A percentile compares a stretch with the other conserved stretches of the same genome.
phyloP scores from a whole-genome alignment of 2,888 invertebrate species.

The Papilio demoleus region DNA sequence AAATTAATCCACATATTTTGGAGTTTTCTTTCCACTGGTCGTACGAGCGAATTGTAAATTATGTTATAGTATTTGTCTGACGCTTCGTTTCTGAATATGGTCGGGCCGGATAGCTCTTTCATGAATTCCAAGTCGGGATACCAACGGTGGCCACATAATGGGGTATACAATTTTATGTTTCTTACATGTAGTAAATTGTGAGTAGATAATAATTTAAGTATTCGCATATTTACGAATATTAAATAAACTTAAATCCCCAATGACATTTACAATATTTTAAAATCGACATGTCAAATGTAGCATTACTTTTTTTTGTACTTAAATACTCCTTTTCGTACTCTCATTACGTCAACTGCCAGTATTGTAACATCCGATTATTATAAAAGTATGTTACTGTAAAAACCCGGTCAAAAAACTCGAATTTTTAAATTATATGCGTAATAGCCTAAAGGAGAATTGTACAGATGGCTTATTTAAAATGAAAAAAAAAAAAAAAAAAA shows the following conservation, averaged over 20 bases:
- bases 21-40: constrained; percentile 83
- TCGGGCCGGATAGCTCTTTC: constrained; percentile 80
- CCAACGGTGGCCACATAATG: constrained; percentile 77
- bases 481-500: no score
- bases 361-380: no score
- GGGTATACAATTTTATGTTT: constrained; percentile 51
- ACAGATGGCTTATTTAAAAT: no score
- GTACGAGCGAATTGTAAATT: constrained; percentile 60
- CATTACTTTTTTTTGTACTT: background rate
- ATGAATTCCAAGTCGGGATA: constrained; percentile 86
- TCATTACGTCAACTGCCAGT: background rate
- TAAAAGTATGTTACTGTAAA: no score
- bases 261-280: constrained; percentile 3
- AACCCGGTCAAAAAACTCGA: no score
- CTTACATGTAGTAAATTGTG: constrained; percentile 46
- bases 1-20: constrained; percentile 90
- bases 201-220: constrained; percentile 18
- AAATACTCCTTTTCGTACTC: background rate
- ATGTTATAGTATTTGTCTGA: constrained; percentile 67
- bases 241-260: background rate
- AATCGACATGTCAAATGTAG: background rate
- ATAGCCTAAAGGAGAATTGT: no score
- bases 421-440: no score
- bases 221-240: constrained; percentile 15
- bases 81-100: constrained; percentile 82